A percentile compares a stretch with the other conserved stretches of the same genome.
Conservation (phyloP, 2,888 invertebrate genomes). For the Augochlorella aurata region DNA sequence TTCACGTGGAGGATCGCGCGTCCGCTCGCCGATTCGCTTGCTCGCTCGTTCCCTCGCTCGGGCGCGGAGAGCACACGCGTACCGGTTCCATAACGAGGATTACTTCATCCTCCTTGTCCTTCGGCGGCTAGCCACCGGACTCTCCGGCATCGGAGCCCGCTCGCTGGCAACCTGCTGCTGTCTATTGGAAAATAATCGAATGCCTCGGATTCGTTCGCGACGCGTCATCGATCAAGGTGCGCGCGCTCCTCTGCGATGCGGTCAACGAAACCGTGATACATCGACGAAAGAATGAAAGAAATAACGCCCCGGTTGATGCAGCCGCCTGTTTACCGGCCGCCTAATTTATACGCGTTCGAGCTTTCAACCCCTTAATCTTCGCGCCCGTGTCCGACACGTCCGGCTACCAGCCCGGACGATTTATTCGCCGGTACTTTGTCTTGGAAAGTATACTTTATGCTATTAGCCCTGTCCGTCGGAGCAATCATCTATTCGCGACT, state of each 20-base stretch:
- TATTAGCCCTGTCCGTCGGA: neutral
- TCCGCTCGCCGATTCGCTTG: slow-evolving; percentile 23
- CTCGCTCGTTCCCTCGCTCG: slow-evolving; percentile 21
- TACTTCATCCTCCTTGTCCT: slow-evolving; percentile 74
- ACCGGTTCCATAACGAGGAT: slow-evolving; percentile 73
- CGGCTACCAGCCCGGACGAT: slow-evolving; percentile 14
- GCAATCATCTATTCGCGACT: neutral
- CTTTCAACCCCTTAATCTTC: slow-evolving; percentile 25
- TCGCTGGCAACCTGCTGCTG: slow-evolving; percentile 9
- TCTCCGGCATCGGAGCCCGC: slow-evolving; percentile 28
- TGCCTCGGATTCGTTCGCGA: slow-evolving; percentile 13
- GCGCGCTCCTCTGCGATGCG: neutral
- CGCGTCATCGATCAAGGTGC: slow-evolving; percentile 8
- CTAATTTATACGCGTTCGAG: slow-evolving; percentile 26
- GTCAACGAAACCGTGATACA: neutral
- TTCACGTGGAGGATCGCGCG: slow-evolving; percentile 58
- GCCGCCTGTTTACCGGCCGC: slow-evolving; percentile 13
- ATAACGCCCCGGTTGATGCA: slow-evolving; percentile 3
- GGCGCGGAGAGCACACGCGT: slow-evolving; percentile 64
- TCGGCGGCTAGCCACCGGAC: slow-evolving; percentile 60
- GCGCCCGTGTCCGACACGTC: slow-evolving; percentile 20
- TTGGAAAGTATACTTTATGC: slow-evolving; percentile 10
- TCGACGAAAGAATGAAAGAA: slow-evolving; percentile 22
- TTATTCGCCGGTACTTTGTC: slow-evolving; percentile 19
- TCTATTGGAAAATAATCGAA: slow-evolving; percentile 37